Evolutionary conservation across 2,797 vertebrate genomes (phyloP), one percentile per base, ranked within the genome.

Genomic region (Crypturellus tataupa): DNA sequence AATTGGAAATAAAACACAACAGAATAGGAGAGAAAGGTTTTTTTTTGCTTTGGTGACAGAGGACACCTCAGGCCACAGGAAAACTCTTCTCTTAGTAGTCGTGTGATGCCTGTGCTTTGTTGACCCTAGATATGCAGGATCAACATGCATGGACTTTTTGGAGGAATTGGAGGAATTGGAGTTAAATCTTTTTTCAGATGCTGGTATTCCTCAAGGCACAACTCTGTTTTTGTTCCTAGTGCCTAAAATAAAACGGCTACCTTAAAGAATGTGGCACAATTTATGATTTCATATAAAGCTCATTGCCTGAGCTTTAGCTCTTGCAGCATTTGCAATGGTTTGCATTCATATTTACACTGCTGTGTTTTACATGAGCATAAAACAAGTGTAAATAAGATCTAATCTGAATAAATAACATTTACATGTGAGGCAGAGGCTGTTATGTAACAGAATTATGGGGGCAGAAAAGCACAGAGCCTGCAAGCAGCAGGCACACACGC

Each of bases 321-420:
- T 93, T 2, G 0, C 18, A 12, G 35, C 1, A 1, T n/a, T 75
- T 29, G 24, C 3, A 31, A 37, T 6, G 8, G 2, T 47, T 75
- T 82, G 58, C 40, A 6, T 49, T 80, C 69, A 85, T 82, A 71
- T 82, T 89, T 75, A 84, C 76, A 69, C 1, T 29, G 29, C 20
- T 2, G 33, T 19, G 47, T 71, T 89, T 55, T 51, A n/a, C 10
- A 19, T 3, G 47, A 60, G 29, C 1, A 5, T 39, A 89, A 91
- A 87, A 2, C 55, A 20, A 65, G 75, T 2, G 35, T 59, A 92
- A 93, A 88, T 42, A 82, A 82, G 64, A 35, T 12, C 37, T 80
- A 39, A 94, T 56, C 40, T 62, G 76, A 87, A 64, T 46, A 90
- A 86, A 86, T 56, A 85, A 58, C 53, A 81, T 81, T 86, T 85